Base-by-base conservation (phyloP, 2,113 vertebrate species). In the Bubo blakistoni region DNA sequence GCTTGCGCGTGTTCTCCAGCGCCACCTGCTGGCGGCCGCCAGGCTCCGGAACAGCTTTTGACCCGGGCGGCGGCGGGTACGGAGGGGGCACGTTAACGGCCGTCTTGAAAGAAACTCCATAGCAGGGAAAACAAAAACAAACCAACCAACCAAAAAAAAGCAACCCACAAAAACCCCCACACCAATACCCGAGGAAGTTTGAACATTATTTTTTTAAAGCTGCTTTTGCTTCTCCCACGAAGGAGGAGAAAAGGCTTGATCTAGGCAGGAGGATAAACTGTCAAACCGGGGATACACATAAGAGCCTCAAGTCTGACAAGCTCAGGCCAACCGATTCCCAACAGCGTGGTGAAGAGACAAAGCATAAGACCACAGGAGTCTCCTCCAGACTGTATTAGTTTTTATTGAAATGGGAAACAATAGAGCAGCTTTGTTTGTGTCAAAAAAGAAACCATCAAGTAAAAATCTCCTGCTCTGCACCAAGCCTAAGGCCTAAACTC, bases 11-110 rank as follows among this genome's bases (percentile, higher is more conserved):
- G 89, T 93, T 91, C 94, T 95, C 55, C 21, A 73, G 57, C 91
- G 95, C 96, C 97, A 97, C 90, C 97, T 97, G 42, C 84, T 27
- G 97, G 91, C 46, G 25, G 17, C 62, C 11, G 49, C 11, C 34
- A 14, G 42, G 27, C n/a, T 42, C 16, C 57, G 4, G 3, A 0
- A 1, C 46, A 52, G 29, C 67, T 1, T 20, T 20, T 47, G 18
- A 47, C 46, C 46, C 46, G 42, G 63, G 7, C 1, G 61, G 38
- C 24, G 16, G 13, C 15, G 47, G n/a, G 21, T 7, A 16, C 44
- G 44, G 44, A 44, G 44, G 44, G 44, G 44, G 16, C 44, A 44
- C 15, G 2, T 2, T 0, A 11, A 10, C 5, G 10, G 2, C 0
- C 17, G 6, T 17, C 46, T 11, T 2, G 12, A n/a, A 32, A 71